These are phyloP conservation scores for Plusia festucae DNA, from an alignment of 2,888 invertebrate species.

Conservation along the genomic window DNA sequence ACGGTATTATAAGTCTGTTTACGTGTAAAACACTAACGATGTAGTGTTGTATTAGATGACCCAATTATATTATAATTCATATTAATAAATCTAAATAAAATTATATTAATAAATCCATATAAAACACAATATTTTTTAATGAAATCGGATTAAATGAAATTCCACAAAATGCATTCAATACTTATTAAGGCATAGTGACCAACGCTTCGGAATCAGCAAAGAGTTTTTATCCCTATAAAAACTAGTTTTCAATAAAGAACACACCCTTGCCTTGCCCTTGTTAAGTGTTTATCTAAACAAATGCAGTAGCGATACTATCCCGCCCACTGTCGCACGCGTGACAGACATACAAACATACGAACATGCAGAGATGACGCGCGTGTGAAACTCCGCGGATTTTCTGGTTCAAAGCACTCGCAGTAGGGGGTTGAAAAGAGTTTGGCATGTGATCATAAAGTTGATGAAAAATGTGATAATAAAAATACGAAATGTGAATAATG, in stretches of 20 bases:
- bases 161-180: background rate
- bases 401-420: background rate
- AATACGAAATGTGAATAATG: too few species aligned
- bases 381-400: background rate
- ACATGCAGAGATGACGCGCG: background rate
- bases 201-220: background rate
- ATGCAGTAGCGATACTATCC: conserved; percentile 4
- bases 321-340: conserved; percentile 3
- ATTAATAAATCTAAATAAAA: too few species aligned
- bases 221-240: background rate
- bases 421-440: background rate
- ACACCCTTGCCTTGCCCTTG: background rate
- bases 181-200: background rate
- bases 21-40: background rate
- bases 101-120: too few species aligned
- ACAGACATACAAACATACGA: background rate
- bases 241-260: background rate
- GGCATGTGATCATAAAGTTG: too few species aligned
- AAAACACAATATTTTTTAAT: too few species aligned
- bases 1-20: too few species aligned
- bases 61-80: too few species aligned
- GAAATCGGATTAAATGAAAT: background rate
- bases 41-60: background rate
- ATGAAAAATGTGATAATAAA: too few species aligned
- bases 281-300: conserved; percentile 3